Percentiles rank a stretch among this genome's conserved stretches.
phyloP scores from a whole-genome alignment of 2,113 vertebrate species.

The Grammomys dolichurus region DNA sequence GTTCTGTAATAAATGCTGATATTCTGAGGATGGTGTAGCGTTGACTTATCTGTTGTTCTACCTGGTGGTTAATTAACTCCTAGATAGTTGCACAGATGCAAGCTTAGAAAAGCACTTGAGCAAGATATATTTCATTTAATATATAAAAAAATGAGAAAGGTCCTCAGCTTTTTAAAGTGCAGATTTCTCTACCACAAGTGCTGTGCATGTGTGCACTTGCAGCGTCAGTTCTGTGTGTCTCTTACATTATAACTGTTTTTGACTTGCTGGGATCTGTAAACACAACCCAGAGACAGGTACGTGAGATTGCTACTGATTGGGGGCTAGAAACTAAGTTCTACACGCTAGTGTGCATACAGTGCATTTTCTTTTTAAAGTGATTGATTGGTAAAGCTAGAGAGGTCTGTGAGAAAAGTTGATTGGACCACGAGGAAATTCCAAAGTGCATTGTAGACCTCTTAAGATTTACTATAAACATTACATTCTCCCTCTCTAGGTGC shows the following conservation, averaged over 20 bases:
- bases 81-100: constrained; percentile 31
- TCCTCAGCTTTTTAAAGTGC: constrained; percentile 10
- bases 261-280: constrained; percentile 21
- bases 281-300: constrained; percentile 24
- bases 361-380: neutral
- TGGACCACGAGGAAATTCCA: constrained; percentile 39
- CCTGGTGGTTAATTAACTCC: constrained; percentile 50
- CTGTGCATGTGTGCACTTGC: neutral
- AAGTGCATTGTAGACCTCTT: constrained; percentile 38
- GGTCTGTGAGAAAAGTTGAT: constrained; percentile 58
- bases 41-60: constrained; percentile 19
- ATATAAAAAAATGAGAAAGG: neutral
- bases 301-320: constrained; percentile 38
- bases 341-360: neutral
- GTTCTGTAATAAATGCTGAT: constrained; percentile 34
- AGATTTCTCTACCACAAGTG: neutral
- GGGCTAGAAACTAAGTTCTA: constrained; percentile 33
- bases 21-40: neutral
- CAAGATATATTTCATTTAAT: constrained; percentile 27
- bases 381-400: constrained; percentile 17
- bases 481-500: neutral
- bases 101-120: constrained; percentile 38
- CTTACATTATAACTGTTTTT: constrained; percentile 29
- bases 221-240: neutral
- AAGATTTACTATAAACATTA: constrained; percentile 18